Conservation (phyloP, 2,113 vertebrate genomes). For the Xenopus borealis region DNA sequence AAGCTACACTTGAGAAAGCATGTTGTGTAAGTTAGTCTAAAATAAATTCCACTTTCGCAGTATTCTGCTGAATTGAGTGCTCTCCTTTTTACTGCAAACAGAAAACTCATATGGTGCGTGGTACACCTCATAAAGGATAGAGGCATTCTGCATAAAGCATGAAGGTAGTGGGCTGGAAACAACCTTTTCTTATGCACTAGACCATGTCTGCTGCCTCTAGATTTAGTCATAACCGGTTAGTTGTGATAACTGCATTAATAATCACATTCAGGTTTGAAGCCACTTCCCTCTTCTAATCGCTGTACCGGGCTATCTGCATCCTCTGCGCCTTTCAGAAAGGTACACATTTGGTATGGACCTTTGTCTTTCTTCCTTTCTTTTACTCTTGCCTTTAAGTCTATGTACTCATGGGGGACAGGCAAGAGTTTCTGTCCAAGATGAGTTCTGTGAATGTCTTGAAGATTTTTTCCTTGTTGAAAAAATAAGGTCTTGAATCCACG, state of each 20-base stretch:
- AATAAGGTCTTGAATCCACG: slow-evolving; percentile 17
- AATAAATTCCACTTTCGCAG: too few relatives aligned
- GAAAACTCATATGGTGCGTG: too few relatives aligned
- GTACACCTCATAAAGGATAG: too few relatives aligned
- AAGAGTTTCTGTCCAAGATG: neutral
- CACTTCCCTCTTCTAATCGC: slow-evolving; percentile 25
- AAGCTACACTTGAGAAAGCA: too few relatives aligned
- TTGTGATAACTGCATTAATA: neutral
- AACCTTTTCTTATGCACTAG: too few relatives aligned
- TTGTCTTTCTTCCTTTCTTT: neutral
- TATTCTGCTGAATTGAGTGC: too few relatives aligned
- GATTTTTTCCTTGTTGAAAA: neutral
- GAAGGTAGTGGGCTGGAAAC: too few relatives aligned
- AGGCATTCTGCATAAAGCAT: too few relatives aligned
- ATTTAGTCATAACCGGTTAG: too few relatives aligned
- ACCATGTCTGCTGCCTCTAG: too few relatives aligned
- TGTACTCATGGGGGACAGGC: neutral
- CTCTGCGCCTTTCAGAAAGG: neutral
- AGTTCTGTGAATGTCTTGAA: neutral
- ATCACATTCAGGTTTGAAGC: slow-evolving; percentile 13
- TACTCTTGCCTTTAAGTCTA: neutral
- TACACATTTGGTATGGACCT: neutral
- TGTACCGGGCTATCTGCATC: neutral
- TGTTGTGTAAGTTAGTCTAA: too few relatives aligned
- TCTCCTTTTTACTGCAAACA: too few relatives aligned